These are phyloP conservation scores for Cerceris ruficornis DNA, from an alignment of 2,888 invertebrate species.

Conservation along the genomic window DNA sequence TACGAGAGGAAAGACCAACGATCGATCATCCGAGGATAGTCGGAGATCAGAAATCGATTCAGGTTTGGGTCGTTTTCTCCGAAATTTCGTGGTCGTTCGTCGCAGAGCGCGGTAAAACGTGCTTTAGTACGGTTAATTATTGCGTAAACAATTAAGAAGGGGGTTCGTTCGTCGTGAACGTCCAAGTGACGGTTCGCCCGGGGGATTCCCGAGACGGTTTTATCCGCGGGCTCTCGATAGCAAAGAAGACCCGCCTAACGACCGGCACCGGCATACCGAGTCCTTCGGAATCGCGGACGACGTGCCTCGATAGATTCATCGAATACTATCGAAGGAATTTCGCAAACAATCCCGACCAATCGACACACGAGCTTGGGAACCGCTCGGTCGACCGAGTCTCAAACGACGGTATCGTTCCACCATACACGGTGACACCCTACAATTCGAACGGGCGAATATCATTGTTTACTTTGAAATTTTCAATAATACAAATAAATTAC, in stretches of 20 bases:
- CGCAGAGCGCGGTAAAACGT: not conserved
- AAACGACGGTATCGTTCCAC: conserved; percentile 66
- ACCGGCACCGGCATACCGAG: conserved; percentile 74
- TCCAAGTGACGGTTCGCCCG: conserved; percentile 58
- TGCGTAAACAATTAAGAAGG: conserved; percentile 57
- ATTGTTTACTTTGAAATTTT: not conserved
- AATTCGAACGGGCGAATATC: conserved; percentile 40
- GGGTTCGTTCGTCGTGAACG: conserved; percentile 19
- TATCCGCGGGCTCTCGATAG: conserved; percentile 68
- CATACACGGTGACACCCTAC: conserved; percentile 49
- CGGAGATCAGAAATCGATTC: no score
- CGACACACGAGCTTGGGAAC: conserved; percentile 79
- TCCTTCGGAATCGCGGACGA: conserved; percentile 72
- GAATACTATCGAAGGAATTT: conserved; percentile 82
- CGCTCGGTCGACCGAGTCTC: conserved; percentile 74
- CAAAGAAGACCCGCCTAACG: conserved; percentile 74
- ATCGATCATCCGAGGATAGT: no score
- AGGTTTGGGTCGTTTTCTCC: not conserved
- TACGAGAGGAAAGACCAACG: no score
- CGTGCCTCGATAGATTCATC: conserved; percentile 82
- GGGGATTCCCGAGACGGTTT: conserved; percentile 67
- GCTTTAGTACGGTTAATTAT: conserved; percentile 49
- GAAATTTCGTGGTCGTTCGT: not conserved
- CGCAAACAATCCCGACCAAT: conserved; percentile 80
- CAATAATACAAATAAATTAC: no score